These are phyloP conservation scores for Ursus arctos DNA, from an alignment of 2,113 vertebrate genomes.

Conservation along the genomic window DNA sequence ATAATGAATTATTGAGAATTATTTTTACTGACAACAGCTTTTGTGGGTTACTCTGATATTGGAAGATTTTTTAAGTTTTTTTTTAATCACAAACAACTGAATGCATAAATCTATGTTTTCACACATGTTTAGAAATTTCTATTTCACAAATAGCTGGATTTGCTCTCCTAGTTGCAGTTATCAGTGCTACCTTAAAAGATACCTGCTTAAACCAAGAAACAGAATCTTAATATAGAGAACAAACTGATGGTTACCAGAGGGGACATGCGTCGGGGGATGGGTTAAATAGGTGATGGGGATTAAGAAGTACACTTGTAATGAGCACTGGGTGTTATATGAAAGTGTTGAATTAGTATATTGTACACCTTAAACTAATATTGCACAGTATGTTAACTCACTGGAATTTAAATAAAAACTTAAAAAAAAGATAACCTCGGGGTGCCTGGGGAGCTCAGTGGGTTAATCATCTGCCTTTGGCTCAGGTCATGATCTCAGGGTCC, in stretches of 20 bases:
- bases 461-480: too few species aligned
- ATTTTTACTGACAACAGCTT: background rate
- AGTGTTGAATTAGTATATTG: background rate
- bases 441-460: too few species aligned
- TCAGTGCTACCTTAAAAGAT: conserved; percentile 34
- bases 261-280: background rate
- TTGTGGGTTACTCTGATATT: conserved; percentile 16
- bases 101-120: background rate
- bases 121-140: background rate
- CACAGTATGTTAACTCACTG: background rate
- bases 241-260: background rate
- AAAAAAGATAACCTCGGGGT: background rate
- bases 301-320: background rate
- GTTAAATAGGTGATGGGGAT: background rate
- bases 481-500: too few species aligned
- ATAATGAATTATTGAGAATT: background rate
- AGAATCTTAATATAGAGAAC: background rate
- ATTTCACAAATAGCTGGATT: conserved; percentile 25
- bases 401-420: background rate
- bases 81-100: background rate
- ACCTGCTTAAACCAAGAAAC: background rate
- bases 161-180: background rate
- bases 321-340: background rate
- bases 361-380: background rate
- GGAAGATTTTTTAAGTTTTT: background rate